Evolutionary conservation across 2,113 vertebrate species (phyloP).

Genomic region (Ceuthmochares aereus): DNA sequence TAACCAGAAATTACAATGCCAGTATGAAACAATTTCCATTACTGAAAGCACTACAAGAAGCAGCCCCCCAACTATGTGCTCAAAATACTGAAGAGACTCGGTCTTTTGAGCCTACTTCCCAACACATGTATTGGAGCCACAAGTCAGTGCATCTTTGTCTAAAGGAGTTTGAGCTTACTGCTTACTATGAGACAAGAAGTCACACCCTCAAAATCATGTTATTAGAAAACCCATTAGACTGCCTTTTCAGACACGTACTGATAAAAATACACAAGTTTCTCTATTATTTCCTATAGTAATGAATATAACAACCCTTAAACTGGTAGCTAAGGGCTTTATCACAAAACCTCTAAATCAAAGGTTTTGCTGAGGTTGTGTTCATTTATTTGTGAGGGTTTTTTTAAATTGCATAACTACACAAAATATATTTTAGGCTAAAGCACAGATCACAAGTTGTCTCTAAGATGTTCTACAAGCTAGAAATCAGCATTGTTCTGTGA

Average conservation of each 20-base stretch:
- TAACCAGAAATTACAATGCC: background rate
- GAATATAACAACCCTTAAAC: background rate
- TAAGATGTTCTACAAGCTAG: background rate
- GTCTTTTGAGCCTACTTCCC: background rate
- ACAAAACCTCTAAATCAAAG: background rate
- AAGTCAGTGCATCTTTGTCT: background rate
- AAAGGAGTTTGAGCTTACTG: background rate
- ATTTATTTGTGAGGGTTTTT: background rate
- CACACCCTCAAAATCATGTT: fast-evolving
- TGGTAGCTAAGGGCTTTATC: background rate
- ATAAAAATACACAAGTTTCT: background rate
- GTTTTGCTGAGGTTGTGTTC: background rate
- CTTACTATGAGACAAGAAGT: background rate
- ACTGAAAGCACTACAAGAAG: background rate
- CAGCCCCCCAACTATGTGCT: fast-evolving
- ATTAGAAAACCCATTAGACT: background rate
- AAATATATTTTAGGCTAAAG: background rate
- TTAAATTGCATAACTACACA: background rate
- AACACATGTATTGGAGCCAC: fast-evolving
- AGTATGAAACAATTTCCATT: background rate
- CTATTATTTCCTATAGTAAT: background rate
- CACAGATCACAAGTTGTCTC: background rate
- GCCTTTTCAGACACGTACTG: background rate
- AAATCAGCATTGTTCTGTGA: background rate
- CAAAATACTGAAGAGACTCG: background rate